These are phyloP conservation scores for Lagopus leucura DNA, from an alignment of 2,113 vertebrate species.

Conservation along the genomic window DNA sequence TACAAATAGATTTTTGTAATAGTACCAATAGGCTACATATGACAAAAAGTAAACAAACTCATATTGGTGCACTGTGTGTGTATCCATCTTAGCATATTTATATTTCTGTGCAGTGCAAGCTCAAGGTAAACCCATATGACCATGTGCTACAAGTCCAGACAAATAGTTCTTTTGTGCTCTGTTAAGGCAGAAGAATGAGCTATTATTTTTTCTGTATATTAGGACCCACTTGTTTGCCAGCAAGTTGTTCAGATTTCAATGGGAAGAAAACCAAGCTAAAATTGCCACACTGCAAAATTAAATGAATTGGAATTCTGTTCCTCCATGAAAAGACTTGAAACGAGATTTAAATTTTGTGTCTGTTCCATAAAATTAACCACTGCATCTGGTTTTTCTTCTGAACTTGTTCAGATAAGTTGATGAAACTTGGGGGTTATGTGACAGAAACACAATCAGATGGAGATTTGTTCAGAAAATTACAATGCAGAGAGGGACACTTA, in stretches of 20 bases:
- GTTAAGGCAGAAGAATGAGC: slow-evolving; percentile 2
- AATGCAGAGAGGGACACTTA: neutral
- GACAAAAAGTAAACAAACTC: neutral
- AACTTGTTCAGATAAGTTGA: slow-evolving; percentile 29
- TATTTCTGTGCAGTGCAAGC: neutral
- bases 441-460: neutral
- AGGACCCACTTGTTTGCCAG: neutral
- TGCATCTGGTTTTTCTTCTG: neutral
- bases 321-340: slow-evolving; percentile 23
- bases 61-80: neutral
- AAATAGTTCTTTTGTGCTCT: slow-evolving; percentile 19
- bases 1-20: slow-evolving; percentile 34
- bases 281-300: slow-evolving; percentile 3
- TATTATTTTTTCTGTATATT: slow-evolving; percentile 8
- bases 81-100: neutral
- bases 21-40: neutral
- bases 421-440: neutral
- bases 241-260: slow-evolving; percentile 25
- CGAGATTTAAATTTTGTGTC: slow-evolving; percentile 19
- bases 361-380: neutral
- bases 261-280: neutral
- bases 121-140: neutral
- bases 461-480: slow-evolving; percentile 31
- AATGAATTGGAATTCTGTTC: slow-evolving; percentile 29
- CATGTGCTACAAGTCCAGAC: neutral